Conservation (phyloP, 2,888 invertebrate genomes). For the Oligia latruncula region DNA sequence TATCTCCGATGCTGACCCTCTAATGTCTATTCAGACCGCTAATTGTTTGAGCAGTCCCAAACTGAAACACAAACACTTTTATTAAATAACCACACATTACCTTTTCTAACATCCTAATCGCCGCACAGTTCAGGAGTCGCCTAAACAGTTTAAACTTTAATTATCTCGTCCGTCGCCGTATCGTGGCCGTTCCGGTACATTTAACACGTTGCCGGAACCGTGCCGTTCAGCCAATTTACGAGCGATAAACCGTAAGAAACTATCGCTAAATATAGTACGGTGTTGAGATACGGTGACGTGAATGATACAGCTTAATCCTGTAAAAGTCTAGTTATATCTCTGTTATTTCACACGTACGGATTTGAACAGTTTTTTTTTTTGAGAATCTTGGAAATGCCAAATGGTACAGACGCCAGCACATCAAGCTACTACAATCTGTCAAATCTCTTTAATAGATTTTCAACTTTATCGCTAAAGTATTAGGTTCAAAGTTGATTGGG, state of each 20-base stretch:
- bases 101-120: conserved; percentile 3
- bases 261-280: conserved; percentile 39
- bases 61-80: conserved; percentile 16
- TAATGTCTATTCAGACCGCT: neutral
- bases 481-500: no score
- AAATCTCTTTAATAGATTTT: no score
- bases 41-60: neutral
- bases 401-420: no score
- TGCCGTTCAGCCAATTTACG: conserved; percentile 49
- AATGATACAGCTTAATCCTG: neutral
- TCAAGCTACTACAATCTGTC: no score
- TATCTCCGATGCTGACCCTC: neutral
- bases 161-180: conserved; percentile 53
- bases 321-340: neutral
- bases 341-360: neutral
- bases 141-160: conserved; percentile 59
- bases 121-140: conserved; percentile 16
- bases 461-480: no score
- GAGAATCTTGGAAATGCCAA: neutral
- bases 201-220: conserved; percentile 57
- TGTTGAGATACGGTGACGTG: conserved; percentile 1
- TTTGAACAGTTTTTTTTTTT: neutral
- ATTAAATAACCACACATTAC: conserved; percentile 23
- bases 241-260: conserved; percentile 43
- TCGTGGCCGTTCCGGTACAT: conserved; percentile 64